These are phyloP conservation scores for Eupithecia inturbata DNA, from an alignment of 2,888 invertebrate genomes.

Conservation along the genomic window DNA sequence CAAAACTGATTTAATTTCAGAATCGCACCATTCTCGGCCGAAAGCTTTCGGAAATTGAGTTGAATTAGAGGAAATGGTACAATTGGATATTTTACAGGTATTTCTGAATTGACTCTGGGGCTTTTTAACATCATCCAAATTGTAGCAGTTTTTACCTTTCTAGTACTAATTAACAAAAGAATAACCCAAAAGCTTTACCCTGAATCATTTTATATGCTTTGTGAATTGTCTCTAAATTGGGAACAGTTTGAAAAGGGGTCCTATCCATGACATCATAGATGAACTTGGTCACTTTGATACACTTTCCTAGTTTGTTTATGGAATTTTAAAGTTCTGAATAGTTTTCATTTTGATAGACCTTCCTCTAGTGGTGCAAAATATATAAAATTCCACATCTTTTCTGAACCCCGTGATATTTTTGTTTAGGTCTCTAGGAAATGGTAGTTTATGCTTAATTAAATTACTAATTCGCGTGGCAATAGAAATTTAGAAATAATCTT, in stretches of 20 bases:
- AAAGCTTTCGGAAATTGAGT: conserved; percentile 75
- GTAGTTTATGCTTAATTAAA: conserved; percentile 52
- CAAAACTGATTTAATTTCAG: conserved; percentile 80
- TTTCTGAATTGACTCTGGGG: conserved; percentile 70
- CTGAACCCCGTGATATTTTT: background rate
- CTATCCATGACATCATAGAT: background rate
- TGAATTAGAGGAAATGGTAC: conserved; percentile 77
- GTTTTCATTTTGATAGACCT: conserved; percentile 1
- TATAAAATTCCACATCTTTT: background rate
- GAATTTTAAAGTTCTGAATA: background rate
- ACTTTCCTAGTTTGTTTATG: background rate
- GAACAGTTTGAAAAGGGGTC: conserved; percentile 43
- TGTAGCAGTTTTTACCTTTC: conserved; percentile 37
- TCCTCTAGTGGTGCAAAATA: conserved; percentile 4
- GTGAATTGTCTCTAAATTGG: conserved; percentile 48
- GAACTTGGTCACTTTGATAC: background rate
- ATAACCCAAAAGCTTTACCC: conserved; percentile 50
- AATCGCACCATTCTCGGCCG: conserved; percentile 71
- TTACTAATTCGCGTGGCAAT: conserved; percentile 45
- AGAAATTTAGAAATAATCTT: conserved; percentile 43
- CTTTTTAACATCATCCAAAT: conserved; percentile 54
- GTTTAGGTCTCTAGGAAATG: conserved; percentile 26
- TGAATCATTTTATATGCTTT: conserved; percentile 50
- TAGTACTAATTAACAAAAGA: conserved; percentile 28
- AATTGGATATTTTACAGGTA: conserved; percentile 80